Conservation (phyloP, 1,140 invertebrate species). For the Stegodyphus dumicola region DNA sequence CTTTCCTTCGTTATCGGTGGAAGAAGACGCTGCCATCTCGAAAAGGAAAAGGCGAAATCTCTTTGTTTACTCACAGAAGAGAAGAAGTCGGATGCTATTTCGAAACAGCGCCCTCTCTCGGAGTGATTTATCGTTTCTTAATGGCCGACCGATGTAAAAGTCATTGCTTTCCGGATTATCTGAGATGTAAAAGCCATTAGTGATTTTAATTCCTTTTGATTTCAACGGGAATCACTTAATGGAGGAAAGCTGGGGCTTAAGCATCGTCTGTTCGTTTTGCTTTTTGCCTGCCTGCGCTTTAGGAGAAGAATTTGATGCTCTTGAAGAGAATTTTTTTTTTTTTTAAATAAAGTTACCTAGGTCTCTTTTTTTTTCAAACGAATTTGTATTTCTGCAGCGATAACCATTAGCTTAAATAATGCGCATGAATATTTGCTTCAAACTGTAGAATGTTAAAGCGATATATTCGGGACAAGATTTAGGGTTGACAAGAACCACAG, state of each 20-base stretch:
- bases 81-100: background rate
- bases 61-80: background rate
- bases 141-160: conserved; percentile 25
- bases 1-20: background rate
- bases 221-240: conserved; percentile 20
- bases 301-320: too few species aligned
- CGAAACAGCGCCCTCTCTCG: background rate
- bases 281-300: too few species aligned
- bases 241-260: background rate
- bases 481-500: too few species aligned
- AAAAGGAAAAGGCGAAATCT: background rate
- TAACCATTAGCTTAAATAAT: too few species aligned
- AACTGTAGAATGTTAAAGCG: too few species aligned
- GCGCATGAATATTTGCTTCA: too few species aligned
- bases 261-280: too few species aligned
- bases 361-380: too few species aligned
- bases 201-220: conserved; percentile 27
- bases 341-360: too few species aligned
- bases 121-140: conserved; percentile 36
- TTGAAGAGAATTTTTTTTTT: too few species aligned
- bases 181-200: conserved; percentile 24
- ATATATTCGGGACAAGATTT: too few species aligned
- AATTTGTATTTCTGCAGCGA: too few species aligned
- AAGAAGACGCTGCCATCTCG: background rate
- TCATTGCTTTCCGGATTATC: conserved; percentile 34